Conservation (phyloP, 2,797 vertebrate species). For the Monodelphis domestica region DNA sequence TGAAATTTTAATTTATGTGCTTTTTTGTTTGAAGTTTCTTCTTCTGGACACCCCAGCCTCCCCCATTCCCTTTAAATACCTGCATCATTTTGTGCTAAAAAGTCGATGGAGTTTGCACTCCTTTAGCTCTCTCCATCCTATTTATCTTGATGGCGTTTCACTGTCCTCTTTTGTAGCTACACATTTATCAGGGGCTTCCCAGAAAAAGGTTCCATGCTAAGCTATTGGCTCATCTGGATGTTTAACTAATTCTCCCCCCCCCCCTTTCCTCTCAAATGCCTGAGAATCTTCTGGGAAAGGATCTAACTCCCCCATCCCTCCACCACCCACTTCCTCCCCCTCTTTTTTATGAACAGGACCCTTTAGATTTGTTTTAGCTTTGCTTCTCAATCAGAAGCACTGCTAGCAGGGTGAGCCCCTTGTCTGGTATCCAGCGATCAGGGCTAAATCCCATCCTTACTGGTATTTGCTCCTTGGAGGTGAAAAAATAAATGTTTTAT, state of each 20-base stretch:
- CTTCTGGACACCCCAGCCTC: background rate
- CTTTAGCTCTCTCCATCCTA: background rate
- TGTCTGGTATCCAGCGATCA: conserved; percentile 57
- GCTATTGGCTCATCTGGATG: conserved; percentile 1
- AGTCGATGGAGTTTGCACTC: background rate
- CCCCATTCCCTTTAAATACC: conserved; percentile 27
- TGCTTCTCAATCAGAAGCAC: conserved; percentile 55
- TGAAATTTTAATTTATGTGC: background rate
- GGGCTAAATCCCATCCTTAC: conserved; percentile 71
- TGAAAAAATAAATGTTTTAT: conserved; percentile 77
- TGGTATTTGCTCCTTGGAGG: conserved; percentile 78
- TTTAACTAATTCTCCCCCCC: conserved; percentile 35
- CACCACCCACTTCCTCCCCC: conserved; percentile 23
- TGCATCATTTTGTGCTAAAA: background rate
- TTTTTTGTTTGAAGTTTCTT: conserved; percentile 21
- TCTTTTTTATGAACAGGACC: conserved; percentile 52
- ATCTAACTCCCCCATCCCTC: conserved; percentile 43
- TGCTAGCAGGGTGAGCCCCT: conserved; percentile 51
- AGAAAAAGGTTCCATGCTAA: conserved; percentile 30
- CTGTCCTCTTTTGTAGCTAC: conserved; percentile 3
- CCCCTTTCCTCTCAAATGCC: background rate
- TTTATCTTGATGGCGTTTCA: background rate
- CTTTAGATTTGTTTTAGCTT: conserved; percentile 63
- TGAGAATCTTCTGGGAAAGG: conserved; percentile 38
- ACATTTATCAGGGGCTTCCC: conserved; percentile 45